These are phyloP conservation scores for Ochotona curzoniae DNA, from an alignment of 2,113 vertebrate genomes.

Conservation along the genomic window DNA sequence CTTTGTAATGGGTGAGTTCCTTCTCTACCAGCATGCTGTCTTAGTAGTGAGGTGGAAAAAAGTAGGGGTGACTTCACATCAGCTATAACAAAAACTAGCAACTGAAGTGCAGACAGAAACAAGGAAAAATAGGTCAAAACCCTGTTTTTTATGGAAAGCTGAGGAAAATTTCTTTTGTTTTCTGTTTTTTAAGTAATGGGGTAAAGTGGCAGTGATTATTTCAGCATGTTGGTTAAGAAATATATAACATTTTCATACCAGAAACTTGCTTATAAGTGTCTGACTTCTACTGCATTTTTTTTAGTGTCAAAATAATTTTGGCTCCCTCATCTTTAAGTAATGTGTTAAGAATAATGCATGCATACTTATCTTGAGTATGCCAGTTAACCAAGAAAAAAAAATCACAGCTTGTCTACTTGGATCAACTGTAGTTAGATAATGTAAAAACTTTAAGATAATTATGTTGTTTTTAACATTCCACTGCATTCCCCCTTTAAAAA, in stretches of 20 bases:
- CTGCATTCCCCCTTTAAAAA: background rate
- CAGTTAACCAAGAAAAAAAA: conserved; percentile 7
- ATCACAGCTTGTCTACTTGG: background rate
- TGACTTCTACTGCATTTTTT: conserved; percentile 41
- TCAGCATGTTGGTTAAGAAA: conserved; percentile 45
- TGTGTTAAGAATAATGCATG: conserved; percentile 30
- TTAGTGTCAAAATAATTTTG: conserved; percentile 46
- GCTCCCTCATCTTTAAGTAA: conserved; percentile 30
- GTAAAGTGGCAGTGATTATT: conserved; percentile 62
- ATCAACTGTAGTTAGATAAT: background rate
- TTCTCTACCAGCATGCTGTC: conserved; percentile 16
- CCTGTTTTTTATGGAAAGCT: conserved; percentile 22
- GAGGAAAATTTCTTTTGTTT: conserved; percentile 54
- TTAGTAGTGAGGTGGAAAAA: conserved; percentile 21
- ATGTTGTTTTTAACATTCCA: background rate
- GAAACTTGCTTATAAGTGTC: conserved; percentile 45
- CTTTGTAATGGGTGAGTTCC: background rate
- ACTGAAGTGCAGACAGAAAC: conserved; percentile 43
- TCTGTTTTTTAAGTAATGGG: conserved; percentile 52
- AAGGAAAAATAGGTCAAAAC: conserved; percentile 14
- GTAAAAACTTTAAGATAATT: background rate
- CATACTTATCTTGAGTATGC: background rate
- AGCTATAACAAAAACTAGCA: conserved; percentile 37
- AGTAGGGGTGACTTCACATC: conserved; percentile 48
- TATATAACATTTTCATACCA: conserved; percentile 62